These are phyloP conservation scores for Phania funesta DNA, from an alignment of 2,888 invertebrate genomes.

Conservation along the genomic window DNA sequence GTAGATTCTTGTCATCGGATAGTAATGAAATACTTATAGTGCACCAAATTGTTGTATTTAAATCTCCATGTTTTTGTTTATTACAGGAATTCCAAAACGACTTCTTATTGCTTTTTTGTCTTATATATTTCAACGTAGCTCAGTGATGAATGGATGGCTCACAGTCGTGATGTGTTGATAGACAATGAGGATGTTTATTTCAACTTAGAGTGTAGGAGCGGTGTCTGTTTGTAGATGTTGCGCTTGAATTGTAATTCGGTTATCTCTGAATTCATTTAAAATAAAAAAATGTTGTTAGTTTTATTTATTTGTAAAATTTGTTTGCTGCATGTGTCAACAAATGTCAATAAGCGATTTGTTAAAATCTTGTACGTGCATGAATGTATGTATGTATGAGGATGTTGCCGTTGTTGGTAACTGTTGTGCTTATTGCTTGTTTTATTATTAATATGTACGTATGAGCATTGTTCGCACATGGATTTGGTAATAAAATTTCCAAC, in stretches of 20 bases:
- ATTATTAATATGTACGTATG: not conserved
- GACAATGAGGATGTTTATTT: constrained; percentile 36
- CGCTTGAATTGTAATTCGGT: constrained; percentile 8
- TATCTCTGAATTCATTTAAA: constrained; percentile 4
- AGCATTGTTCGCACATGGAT: not conserved
- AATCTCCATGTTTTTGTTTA: constrained; percentile 36
- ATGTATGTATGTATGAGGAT: not conserved
- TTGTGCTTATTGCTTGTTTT: constrained; percentile 1
- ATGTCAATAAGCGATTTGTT: constrained; percentile 69
- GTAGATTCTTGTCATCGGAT: constrained; percentile 56
- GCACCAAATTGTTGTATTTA: constrained; percentile 4
- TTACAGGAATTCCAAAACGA: constrained; percentile 35
- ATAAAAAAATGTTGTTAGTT: not conserved
- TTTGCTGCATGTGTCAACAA: constrained; percentile 68
- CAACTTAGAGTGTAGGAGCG: not conserved
- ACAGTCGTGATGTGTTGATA: constrained; percentile 62
- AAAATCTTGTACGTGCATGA: constrained; percentile 62
- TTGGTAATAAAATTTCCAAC: constrained; percentile 9
- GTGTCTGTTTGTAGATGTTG: not conserved
- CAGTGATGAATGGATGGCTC: constrained; percentile 55
- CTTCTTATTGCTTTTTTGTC: constrained; percentile 13
- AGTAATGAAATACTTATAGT: constrained; percentile 15
- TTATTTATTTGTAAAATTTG: constrained; percentile 36
- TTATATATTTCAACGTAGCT: not conserved
- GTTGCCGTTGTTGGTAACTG: not conserved